These are phyloP conservation scores for Xerus rutilus DNA, from an alignment of 2,797 vertebrate species.

Conservation along the genomic window DNA sequence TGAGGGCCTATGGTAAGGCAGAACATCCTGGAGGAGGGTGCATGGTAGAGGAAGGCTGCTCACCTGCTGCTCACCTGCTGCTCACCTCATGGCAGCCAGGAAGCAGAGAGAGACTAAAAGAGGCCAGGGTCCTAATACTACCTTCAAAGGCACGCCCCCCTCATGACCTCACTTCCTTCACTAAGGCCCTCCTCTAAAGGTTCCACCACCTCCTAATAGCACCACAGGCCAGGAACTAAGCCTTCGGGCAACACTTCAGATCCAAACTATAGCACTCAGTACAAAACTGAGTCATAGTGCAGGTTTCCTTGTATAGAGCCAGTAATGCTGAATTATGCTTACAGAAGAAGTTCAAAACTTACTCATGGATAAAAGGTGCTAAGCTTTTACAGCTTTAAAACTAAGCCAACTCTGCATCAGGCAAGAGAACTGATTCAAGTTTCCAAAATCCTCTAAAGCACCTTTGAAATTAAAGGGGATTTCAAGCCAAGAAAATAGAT, in stretches of 20 bases:
- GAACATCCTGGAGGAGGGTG: no score
- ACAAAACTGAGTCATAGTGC: neutral
- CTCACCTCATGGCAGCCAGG: neutral
- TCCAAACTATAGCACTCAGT: neutral
- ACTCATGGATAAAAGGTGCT: neutral
- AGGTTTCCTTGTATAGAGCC: neutral
- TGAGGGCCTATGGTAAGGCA: neutral
- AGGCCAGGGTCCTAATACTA: no score
- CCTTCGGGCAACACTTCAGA: neutral
- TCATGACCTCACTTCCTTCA: neutral
- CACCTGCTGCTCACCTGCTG: no score
- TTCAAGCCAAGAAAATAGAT: neutral
- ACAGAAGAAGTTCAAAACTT: neutral
- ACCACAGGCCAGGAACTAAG: neutral
- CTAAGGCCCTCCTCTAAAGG: neutral
- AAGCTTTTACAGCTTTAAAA: conserved; percentile 3
- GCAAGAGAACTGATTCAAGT: conserved; percentile 26
- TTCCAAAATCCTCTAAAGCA: neutral
- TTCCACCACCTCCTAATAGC: neutral
- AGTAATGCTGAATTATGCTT: neutral
- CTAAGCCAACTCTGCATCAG: conserved; percentile 19
- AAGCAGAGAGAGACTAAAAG: neutral
- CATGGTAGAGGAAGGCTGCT: neutral
- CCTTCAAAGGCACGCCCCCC: neutral
- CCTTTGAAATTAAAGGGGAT: neutral